phyloP scores from a whole-genome alignment of 2,888 invertebrate genomes.

The Polyploca ridens region DNA sequence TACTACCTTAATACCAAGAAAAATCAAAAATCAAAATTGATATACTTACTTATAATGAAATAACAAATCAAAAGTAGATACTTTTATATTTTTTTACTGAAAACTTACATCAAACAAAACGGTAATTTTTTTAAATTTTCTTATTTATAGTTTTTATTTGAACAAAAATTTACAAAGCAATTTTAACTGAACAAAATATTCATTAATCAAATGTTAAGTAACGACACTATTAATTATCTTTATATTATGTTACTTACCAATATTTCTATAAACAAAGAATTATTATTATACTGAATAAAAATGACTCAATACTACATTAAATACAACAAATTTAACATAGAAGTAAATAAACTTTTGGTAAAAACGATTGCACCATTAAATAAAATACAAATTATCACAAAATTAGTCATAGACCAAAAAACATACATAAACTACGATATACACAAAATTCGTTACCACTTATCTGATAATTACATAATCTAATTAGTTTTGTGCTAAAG shows the following conservation, averaged over 20 bases:
- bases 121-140: background rate
- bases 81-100: background rate
- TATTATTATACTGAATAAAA: too few species aligned
- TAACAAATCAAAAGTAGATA: background rate
- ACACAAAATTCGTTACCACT: background rate
- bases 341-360: background rate
- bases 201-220: background rate
- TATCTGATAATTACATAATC: background rate
- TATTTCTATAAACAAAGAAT: too few species aligned
- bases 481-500: background rate
- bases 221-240: background rate
- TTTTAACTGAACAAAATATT: too few species aligned
- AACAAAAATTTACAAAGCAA: background rate
- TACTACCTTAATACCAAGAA: background rate
- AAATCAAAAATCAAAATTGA: background rate
- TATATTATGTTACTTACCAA: background rate
- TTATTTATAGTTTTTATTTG: background rate
- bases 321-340: background rate
- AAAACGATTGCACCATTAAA: constrained; percentile 1
- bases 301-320: too few species aligned
- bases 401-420: background rate
- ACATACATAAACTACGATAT: background rate
- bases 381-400: background rate
- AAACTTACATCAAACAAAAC: background rate
- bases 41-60: background rate